Conservation (phyloP, 2,797 vertebrate species). For the Clarias fuscus region DNA sequence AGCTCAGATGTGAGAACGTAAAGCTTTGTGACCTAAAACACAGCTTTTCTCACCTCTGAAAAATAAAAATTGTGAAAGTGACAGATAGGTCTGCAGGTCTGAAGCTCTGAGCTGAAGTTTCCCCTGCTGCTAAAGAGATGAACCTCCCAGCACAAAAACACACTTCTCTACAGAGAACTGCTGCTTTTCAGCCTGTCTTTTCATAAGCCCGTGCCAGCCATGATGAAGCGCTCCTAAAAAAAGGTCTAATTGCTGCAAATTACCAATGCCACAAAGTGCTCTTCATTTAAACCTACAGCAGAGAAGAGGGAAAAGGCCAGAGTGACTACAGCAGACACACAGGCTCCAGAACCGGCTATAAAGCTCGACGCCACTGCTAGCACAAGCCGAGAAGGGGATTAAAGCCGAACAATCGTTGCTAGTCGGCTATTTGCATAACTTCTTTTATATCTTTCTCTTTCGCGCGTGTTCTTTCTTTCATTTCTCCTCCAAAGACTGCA, state of each 20-base stretch:
- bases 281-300: slow-evolving; percentile 49
- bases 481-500: slow-evolving; percentile 4
- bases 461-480: not conserved
- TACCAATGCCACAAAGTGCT: slow-evolving; percentile 69
- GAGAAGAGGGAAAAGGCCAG: slow-evolving; percentile 17
- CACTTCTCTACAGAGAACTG: slow-evolving; percentile 8
- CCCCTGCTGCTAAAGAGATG: not conserved
- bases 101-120: not conserved
- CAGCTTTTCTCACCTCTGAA: not conserved
- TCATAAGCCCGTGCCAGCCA: slow-evolving; percentile 53
- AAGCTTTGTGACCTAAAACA: slow-evolving; percentile 3
- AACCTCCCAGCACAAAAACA: not conserved
- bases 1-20: not conserved
- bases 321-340: slow-evolving; percentile 19
- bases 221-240: slow-evolving; percentile 78
- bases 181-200: slow-evolving; percentile 39
- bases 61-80: not conserved
- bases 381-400: not conserved
- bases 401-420: slow-evolving; percentile 25
- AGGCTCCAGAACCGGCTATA: slow-evolving; percentile 26
- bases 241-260: slow-evolving; percentile 82
- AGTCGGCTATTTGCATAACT: slow-evolving; percentile 7
- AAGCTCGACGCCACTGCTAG: slow-evolving; percentile 6
- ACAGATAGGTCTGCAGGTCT: slow-evolving; percentile 1
- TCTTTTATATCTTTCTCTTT: slow-evolving; percentile 16